Evolutionary conservation across 2,888 invertebrate species (phyloP), one percentile per base, ranked within the genome.

Genomic region (Nymphalis c-album): DNA sequence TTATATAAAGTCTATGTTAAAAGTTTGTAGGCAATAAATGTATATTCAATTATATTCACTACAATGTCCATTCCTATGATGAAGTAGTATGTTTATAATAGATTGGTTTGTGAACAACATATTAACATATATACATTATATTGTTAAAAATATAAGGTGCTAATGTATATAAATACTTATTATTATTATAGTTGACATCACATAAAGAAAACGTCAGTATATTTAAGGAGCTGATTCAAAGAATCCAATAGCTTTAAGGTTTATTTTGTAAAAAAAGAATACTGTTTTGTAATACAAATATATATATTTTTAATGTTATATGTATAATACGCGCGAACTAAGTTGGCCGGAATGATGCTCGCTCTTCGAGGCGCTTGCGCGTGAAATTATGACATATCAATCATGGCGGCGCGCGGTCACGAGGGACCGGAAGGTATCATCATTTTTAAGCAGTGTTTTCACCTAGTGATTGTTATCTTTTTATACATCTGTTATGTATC

Each of bases 151-250:
- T 5, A 17, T 31, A 55, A 55, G 53, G 53, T 55, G 53, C 53
- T 57, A 57, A 7, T 0, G 18, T 18, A 7, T 48, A 48, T 18
- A n/a, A 7, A 48, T 48, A 48, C 18, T 7, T 48, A n/a, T 48
- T 48, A 18, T 40, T 57, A 57, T 40, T n/a, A 16, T 40, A 18
- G n/a, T 35, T 57, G 35, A 57, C 57, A 57, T 57, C 57, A 40
- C 57, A n/a, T n/a, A 57, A 18, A 57, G 0, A 35, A 35, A 40
- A n/a, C 17, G 53, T 31, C 18, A 35, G 40, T 18, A 55, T 2
- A 8, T 55, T n/a, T 57, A 40, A 7, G 55, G 31, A 40, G 40
- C 31, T 57, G 57, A 57, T 57, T 40, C n/a, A 18, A 40, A 35
- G 35, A 57, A 18, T 18, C 35, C 57, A 31, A 50, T 50, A 55